Conservation (phyloP, 2,888 invertebrate species). For the Mythimna vitellina region DNA sequence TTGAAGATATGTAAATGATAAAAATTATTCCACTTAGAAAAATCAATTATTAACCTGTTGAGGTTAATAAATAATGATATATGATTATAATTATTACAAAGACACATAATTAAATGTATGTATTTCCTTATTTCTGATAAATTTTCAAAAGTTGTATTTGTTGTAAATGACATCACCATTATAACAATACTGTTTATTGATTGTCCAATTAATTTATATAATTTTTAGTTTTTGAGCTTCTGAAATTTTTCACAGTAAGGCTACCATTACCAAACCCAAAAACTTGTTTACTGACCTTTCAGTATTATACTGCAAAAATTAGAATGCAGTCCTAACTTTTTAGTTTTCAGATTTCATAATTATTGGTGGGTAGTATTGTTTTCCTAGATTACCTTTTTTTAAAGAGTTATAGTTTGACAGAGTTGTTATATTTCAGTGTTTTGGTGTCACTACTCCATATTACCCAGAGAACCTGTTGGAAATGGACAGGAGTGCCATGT, state of each 20-base stretch:
- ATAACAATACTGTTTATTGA: neutral
- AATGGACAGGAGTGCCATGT: conserved; percentile 98
- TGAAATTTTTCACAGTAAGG: neutral
- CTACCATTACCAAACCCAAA: no score
- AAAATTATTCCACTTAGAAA: conserved; percentile 3
- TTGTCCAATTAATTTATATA: neutral
- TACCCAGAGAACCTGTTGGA: conserved; percentile 91
- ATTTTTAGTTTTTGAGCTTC: neutral
- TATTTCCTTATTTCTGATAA: conserved; percentile 41
- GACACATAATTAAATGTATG: neutral
- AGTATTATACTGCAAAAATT: no score
- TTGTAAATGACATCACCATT: conserved; percentile 11
- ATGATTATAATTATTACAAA: neutral
- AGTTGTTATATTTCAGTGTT: conserved; percentile 91
- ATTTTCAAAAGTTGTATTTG: conserved; percentile 18
- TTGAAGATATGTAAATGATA: neutral
- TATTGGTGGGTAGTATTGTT: neutral
- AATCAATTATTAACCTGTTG: no score
- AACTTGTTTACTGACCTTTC: no score
- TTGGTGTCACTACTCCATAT: conserved; percentile 95
- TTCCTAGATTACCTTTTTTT: neutral
- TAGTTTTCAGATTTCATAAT: no score
- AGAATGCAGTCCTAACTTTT: no score
- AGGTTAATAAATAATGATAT: neutral
- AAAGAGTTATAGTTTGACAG: neutral